Conservation (phyloP, 2,113 vertebrate genomes). For the Copsychus sechellarum region DNA sequence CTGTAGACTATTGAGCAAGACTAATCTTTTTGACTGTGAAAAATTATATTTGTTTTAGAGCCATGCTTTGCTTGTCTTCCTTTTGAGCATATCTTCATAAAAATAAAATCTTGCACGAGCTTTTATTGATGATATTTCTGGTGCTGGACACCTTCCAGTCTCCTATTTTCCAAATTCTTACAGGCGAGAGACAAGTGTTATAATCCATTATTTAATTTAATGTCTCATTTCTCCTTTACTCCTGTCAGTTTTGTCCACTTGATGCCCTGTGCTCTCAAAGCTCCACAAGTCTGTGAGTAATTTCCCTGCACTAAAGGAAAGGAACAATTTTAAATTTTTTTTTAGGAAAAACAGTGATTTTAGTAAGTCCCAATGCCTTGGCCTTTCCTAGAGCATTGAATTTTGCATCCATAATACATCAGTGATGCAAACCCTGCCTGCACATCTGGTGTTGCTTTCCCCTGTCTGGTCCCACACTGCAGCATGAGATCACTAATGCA, state of each 20-base stretch:
- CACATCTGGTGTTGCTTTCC: background rate
- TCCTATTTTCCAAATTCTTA: background rate
- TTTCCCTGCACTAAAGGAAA: background rate
- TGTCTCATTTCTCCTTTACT: background rate
- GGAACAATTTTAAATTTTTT: background rate
- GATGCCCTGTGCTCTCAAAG: background rate
- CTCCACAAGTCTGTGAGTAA: background rate
- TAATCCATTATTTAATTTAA: conserved; percentile 30
- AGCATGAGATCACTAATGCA: background rate
- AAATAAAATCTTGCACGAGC: conserved; percentile 4
- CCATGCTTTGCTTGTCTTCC: conserved; percentile 43
- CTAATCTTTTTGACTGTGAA: conserved; percentile 63
- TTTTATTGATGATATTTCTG: conserved; percentile 7
- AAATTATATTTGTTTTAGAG: conserved; percentile 57
- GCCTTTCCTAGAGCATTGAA: background rate
- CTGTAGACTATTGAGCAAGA: conserved; percentile 46
- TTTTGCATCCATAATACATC: background rate
- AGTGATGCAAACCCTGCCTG: background rate
- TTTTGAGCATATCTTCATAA: conserved; percentile 50
- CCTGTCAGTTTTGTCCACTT: background rate
- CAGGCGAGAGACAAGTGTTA: background rate
- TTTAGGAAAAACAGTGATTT: background rate
- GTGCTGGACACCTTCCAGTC: background rate
- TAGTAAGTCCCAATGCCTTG: background rate
- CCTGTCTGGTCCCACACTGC: background rate